Percentiles rank a stretch among this genome's conserved stretches.
Conservation (phyloP, 2,113 vertebrate genomes). For the Etheostoma spectabile region DNA sequence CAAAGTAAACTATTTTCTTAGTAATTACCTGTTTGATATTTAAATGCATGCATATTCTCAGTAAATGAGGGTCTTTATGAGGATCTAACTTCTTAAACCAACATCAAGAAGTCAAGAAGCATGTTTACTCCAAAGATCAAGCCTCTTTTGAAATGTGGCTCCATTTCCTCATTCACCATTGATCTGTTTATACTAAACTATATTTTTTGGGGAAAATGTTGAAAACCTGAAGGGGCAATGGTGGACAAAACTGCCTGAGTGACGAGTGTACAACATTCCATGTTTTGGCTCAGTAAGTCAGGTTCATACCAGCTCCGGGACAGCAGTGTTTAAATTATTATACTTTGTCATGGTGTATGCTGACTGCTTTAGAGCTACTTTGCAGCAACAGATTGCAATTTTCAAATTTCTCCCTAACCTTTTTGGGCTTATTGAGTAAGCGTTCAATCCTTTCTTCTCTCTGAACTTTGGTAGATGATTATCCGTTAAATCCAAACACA, state of each 20-base stretch:
- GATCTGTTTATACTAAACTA: conserved; percentile 9
- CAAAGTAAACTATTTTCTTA: conserved; percentile 43
- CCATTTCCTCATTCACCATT: not conserved
- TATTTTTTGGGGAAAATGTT: conserved; percentile 9
- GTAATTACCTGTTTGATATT: conserved; percentile 9
- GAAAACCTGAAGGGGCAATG: not conserved
- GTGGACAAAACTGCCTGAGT: conserved; percentile 2
- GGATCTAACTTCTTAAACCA: not conserved
- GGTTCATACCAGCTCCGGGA: conserved; percentile 6
- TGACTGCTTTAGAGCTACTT: conserved; percentile 4
- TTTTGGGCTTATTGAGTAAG: not conserved
- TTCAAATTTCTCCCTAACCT: not conserved
- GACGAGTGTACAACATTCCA: not conserved
- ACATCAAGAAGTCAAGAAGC: not conserved
- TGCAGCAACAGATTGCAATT: not conserved
- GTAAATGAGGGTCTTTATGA: conserved; percentile 9
- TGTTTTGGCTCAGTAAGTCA: not conserved
- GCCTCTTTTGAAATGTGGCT: not conserved
- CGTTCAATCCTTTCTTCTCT: not conserved
- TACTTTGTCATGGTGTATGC: not conserved
- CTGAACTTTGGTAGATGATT: not conserved
- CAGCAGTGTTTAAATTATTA: conserved; percentile 9
- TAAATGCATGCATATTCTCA: conserved; percentile 14
- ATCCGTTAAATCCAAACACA: not conserved
- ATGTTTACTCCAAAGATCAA: not conserved